Evolutionary conservation across 2,888 invertebrate species (phyloP), one percentile per base, ranked within the genome.

Genomic region (Diadromus collaris): DNA sequence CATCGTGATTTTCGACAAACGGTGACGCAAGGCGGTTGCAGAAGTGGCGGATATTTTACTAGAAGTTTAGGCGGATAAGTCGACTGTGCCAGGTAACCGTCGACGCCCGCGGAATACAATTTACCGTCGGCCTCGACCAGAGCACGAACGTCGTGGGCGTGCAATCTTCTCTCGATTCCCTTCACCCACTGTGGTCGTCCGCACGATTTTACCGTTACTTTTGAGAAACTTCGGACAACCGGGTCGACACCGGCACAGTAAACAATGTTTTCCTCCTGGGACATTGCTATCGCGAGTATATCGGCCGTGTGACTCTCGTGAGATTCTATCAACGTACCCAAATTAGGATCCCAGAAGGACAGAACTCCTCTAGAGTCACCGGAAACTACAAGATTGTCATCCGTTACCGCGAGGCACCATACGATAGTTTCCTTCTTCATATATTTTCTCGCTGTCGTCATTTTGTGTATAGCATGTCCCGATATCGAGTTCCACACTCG

Each of bases 291-390:
- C 1, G 95, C 92, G 41, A 97, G 92, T 54, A 98, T 94, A 90
- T 97, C 97, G 0, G 96, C 95, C 85, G 95, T 95, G 87, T 98
- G 96, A 61, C 95, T 95, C 83, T 95, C 94, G 83, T 95, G 94
- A 80, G 94, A 94, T 90, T 96, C 96, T 76, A 97, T 93, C 86
- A 96, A 93, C 9, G 96, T 94, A 10, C 97, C 98, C 70, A 94
- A 91, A 76, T 92, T 93, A 13, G 96, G 95, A 92, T 98, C 97
- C 98, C 98, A 98, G 87, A 98, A 95, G 21, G 95, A 95, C 1
- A 97, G 92, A 86, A 94, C 94, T 0, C 98, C 98, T 38, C 95
- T 92, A 0, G 96, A 96, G 89, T 98, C 98, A 0, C 98, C 98
- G 78, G 96, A 95, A 16, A 97, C 94, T 54, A 98, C 94, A 7